Conservation (phyloP, 2,113 vertebrate species). For the Phalacrocorax carbo region DNA sequence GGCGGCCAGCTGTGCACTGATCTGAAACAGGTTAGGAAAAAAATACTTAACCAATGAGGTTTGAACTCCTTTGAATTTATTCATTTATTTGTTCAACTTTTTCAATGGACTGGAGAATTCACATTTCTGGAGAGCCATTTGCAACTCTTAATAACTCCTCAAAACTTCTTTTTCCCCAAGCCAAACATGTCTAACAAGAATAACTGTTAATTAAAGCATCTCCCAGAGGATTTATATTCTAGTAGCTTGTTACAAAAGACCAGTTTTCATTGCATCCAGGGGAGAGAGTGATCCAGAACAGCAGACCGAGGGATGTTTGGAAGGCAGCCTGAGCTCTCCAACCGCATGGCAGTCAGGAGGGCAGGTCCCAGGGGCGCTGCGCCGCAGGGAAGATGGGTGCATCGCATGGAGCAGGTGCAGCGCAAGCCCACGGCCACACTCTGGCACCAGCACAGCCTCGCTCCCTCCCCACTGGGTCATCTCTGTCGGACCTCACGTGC, state of each 20-base stretch:
- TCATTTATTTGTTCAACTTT: not conserved
- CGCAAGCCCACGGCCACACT: rapidly evolving
- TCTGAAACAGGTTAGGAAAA: slow-evolving; percentile 15
- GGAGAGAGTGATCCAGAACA: not conserved
- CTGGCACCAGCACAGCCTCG: rapidly evolving
- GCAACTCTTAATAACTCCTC: slow-evolving; percentile 6
- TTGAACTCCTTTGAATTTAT: not conserved
- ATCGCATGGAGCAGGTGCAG: not conserved
- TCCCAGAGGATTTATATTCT: slow-evolving; percentile 48
- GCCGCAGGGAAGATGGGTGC: not conserved
- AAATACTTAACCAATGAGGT: not conserved
- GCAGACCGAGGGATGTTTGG: not conserved
- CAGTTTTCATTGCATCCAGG: not conserved
- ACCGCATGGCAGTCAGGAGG: rapidly evolving
- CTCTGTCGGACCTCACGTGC: not conserved
- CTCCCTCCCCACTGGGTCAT: not conserved
- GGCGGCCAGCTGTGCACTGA: not conserved
- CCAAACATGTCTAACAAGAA: slow-evolving; percentile 27
- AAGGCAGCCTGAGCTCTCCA: not conserved
- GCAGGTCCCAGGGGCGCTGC: not conserved
- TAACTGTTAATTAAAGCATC: slow-evolving; percentile 24
- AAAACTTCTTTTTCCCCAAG: slow-evolving; percentile 4
- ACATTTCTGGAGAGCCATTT: slow-evolving; percentile 7
- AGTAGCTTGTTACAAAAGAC: slow-evolving; percentile 37
- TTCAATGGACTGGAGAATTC: not conserved